Percentiles rank a stretch among this genome's conserved stretches.
Conservation (phyloP, 2,797 vertebrate genomes). For the Gymnopithys bicolor region DNA sequence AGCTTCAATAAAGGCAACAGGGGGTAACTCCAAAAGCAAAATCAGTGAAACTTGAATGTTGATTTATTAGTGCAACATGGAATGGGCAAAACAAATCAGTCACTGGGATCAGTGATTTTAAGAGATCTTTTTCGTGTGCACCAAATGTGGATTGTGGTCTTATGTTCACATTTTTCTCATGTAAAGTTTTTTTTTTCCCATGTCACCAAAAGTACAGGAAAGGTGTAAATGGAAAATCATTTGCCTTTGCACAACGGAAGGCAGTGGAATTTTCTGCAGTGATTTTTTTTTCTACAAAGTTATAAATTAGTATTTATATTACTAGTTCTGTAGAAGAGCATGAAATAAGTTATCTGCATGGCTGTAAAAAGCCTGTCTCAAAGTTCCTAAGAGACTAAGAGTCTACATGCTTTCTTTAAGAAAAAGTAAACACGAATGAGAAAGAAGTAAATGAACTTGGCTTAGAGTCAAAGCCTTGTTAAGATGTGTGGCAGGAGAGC, state of each 20-base stretch:
- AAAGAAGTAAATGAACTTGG: not conserved
- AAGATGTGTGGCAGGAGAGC: not conserved
- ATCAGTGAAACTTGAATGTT: not conserved
- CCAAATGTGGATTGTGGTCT: not conserved
- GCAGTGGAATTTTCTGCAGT: not conserved
- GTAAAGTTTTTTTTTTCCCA: not conserved
- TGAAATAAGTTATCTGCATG: not conserved
- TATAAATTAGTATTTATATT: not conserved
- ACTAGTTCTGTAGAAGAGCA: not conserved
- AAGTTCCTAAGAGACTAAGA: not conserved
- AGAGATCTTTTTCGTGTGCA: not conserved
- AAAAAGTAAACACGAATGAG: not conserved
- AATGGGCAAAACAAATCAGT: not conserved
- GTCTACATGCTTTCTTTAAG: not conserved
- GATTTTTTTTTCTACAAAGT: not conserved
- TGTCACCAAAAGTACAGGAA: not conserved
- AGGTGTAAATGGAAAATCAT: not conserved
- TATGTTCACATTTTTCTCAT: not conserved
- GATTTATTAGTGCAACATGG: not conserved
- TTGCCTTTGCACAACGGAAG: not conserved
- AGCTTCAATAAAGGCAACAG: not conserved
- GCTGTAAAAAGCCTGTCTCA: not conserved
- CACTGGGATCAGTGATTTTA: not conserved
- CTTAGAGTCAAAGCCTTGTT: constrained; percentile 13
- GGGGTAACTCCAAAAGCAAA: not conserved